Evolutionary conservation across 2,113 vertebrate species (phyloP).

Genomic region (Parotia lawesii): DNA sequence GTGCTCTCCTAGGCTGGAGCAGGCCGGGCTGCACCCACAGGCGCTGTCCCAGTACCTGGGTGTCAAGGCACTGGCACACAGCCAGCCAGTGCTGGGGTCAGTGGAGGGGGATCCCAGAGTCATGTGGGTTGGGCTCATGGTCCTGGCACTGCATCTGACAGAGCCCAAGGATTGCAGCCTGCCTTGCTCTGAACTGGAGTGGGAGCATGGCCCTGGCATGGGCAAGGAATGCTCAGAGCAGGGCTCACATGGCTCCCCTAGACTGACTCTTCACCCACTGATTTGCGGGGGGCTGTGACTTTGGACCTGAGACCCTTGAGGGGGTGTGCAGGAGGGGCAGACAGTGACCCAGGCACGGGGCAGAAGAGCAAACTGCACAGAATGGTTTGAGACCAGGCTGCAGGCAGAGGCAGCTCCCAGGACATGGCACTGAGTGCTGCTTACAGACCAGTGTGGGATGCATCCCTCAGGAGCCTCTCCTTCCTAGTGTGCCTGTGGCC

Average conservation of each 20-base stretch:
- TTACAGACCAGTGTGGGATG: rapidly evolving
- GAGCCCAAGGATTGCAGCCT: background rate
- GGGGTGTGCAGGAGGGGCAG: background rate
- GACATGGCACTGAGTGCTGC: background rate
- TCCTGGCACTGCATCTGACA: background rate
- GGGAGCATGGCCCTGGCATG: background rate
- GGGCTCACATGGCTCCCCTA: rapidly evolving
- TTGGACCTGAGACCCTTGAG: background rate
- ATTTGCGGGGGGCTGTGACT: background rate
- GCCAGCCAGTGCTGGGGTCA: background rate
- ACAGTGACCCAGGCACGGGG: rapidly evolving
- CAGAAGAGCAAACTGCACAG: background rate
- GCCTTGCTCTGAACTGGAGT: background rate
- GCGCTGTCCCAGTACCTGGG: background rate
- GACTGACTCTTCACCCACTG: rapidly evolving
- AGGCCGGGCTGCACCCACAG: background rate
- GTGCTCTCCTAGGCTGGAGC: background rate
- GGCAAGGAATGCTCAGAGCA: background rate
- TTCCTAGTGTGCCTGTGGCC: background rate
- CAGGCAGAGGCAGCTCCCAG: background rate
- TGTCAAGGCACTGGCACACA: background rate
- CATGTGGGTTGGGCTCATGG: background rate
- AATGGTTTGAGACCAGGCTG: background rate
- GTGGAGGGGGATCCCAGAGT: background rate
- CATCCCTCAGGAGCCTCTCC: background rate